These are phyloP conservation scores for Rhadina sibilatrix DNA, from an alignment of 2,113 vertebrate species.

Conservation along the genomic window DNA sequence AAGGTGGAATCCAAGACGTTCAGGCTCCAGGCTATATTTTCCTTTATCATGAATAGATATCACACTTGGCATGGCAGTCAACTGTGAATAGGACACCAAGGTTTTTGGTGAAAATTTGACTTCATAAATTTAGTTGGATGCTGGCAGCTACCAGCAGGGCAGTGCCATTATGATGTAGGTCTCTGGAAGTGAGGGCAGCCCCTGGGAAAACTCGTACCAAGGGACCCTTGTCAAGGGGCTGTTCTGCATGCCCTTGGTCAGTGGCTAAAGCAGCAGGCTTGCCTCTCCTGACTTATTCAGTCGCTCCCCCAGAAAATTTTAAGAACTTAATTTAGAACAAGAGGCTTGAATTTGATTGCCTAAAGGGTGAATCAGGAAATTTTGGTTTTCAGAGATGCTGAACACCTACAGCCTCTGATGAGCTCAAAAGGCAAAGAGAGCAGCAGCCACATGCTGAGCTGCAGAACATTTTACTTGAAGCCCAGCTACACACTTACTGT, in stretches of 20 bases:
- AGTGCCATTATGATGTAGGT: background rate
- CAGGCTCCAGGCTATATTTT: background rate
- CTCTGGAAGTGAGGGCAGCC: background rate
- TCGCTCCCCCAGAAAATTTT: background rate
- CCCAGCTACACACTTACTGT: background rate
- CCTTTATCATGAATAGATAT: background rate
- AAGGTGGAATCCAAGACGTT: background rate
- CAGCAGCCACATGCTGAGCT: background rate
- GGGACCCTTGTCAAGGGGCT: background rate
- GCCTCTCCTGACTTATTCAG: background rate
- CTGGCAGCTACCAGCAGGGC: background rate
- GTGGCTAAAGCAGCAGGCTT: rapidly evolving
- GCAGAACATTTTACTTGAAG: background rate
- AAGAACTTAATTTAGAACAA: background rate
- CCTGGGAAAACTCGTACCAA: background rate
- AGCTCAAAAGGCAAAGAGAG: background rate
- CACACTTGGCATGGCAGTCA: background rate
- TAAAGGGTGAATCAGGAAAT: background rate
- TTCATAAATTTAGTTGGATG: background rate
- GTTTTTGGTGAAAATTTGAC: background rate
- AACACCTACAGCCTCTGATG: background rate
- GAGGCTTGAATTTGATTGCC: background rate
- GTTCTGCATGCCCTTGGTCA: rapidly evolving
- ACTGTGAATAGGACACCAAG: background rate
- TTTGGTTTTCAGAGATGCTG: background rate